Conservation (phyloP, 2,113 vertebrate species). For the Rhinopithecus roxellana region DNA sequence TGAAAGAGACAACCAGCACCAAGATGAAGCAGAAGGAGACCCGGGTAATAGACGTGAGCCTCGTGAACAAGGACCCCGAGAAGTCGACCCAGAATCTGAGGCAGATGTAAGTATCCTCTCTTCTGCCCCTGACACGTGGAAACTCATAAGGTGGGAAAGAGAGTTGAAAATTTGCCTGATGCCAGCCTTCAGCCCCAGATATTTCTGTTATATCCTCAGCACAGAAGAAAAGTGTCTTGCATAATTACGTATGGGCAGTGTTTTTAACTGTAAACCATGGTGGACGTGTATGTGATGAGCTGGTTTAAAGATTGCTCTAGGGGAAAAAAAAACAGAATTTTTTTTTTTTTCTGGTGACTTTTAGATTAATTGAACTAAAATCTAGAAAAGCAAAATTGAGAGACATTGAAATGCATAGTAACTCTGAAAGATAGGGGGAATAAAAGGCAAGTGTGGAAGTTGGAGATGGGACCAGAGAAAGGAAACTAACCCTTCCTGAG, state of each 20-base stretch:
- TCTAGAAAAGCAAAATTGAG: background rate
- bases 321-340: background rate
- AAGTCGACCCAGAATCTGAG: slow-evolving; percentile 76
- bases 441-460: background rate
- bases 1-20: slow-evolving; percentile 83
- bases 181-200: background rate
- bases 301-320: background rate
- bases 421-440: background rate
- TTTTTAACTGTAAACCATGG: background rate
- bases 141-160: background rate
- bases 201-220: background rate
- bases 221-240: background rate
- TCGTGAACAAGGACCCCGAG: slow-evolving; percentile 75
- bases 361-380: background rate
- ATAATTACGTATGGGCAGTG: fast-evolving
- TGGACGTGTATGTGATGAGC: background rate
- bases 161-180: background rate
- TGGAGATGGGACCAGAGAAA: background rate
- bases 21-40: slow-evolving; percentile 85
- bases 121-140: background rate
- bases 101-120: slow-evolving; percentile 70
- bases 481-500: background rate
- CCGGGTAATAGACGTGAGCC: slow-evolving; percentile 80
- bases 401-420: background rate
- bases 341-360: background rate